A percentile compares a stretch with the other conserved stretches of the same genome.
phyloP scores from a whole-genome alignment of 2,113 vertebrate species.

The Rhadina sibilatrix region DNA sequence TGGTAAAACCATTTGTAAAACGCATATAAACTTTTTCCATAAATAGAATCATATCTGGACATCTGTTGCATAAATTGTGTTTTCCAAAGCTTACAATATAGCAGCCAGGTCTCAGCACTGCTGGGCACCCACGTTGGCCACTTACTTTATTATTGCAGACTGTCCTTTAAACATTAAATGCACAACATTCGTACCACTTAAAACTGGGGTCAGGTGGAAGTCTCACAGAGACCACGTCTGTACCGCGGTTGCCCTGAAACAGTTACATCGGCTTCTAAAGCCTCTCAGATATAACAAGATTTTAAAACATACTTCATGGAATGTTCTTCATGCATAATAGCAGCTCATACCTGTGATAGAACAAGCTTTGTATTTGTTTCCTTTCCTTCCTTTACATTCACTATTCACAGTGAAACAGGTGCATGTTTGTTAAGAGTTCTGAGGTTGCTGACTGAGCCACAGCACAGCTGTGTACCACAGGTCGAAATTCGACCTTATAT shows the following conservation, averaged over 20 bases:
- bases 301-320: slow-evolving; percentile 96
- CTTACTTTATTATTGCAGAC: slow-evolving; percentile 98
- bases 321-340: slow-evolving; percentile 94
- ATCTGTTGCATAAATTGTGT: slow-evolving; percentile 94
- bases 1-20: slow-evolving; percentile 96
- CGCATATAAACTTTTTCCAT: slow-evolving; percentile 94
- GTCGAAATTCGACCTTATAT: slow-evolving; percentile 85
- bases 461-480: slow-evolving; percentile 90
- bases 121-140: slow-evolving; percentile 91
- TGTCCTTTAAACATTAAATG: slow-evolving; percentile 99
- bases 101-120: slow-evolving; percentile 97
- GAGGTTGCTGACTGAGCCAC: slow-evolving; percentile 87
- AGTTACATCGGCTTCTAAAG: slow-evolving; percentile 94
- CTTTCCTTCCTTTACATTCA: slow-evolving; percentile 90
- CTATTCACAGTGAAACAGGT: slow-evolving; percentile 97
- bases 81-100: slow-evolving; percentile 92
- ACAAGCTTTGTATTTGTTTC: slow-evolving; percentile 80
- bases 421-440: slow-evolving; percentile 85
- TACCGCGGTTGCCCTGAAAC: slow-evolving; percentile 95
- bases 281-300: slow-evolving; percentile 94
- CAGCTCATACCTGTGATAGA: slow-evolving; percentile 90
- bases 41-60: slow-evolving; percentile 97
- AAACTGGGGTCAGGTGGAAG: slow-evolving; percentile 99
- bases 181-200: slow-evolving; percentile 99
- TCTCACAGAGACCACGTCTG: slow-evolving; percentile 99